Conservation (phyloP, 2,113 vertebrate genomes). For the Neodon shergylaensis region DNA sequence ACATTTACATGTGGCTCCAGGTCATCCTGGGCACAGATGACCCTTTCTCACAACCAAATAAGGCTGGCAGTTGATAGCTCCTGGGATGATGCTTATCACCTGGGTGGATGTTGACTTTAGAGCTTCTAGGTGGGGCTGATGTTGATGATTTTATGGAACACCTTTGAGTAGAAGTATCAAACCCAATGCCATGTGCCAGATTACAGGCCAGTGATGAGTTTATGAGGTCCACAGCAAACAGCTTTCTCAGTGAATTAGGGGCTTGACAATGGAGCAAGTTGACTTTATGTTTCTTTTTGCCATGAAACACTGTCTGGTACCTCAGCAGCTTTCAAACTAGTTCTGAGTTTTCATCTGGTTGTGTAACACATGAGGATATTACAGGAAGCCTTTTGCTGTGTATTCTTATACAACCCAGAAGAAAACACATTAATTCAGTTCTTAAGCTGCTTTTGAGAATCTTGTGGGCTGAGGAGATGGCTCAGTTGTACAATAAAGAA, state of each 20-base stretch:
- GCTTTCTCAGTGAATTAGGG: not conserved
- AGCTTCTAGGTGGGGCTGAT: slow-evolving; percentile 8
- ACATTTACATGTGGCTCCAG: not conserved
- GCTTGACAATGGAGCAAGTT: not conserved
- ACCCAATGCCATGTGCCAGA: not conserved
- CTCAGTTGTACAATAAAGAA: not conserved
- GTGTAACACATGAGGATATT: not conserved
- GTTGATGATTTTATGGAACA: slow-evolving; percentile 38
- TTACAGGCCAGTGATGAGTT: not conserved
- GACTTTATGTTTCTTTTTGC: not conserved
- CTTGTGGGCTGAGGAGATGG: not conserved
- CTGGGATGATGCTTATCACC: not conserved
- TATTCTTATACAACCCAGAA: not conserved
- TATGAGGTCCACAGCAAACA: not conserved
- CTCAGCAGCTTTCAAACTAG: not conserved
- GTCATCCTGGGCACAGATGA: not conserved
- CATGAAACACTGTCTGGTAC: not conserved
- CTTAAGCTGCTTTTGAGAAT: not conserved
- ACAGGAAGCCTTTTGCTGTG: not conserved
- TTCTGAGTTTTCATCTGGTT: not conserved
- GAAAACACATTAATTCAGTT: not conserved
- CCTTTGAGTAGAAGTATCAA: slow-evolving; percentile 20
- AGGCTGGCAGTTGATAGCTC: not conserved
- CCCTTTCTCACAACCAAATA: not conserved
- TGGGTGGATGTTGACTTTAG: not conserved